Percentiles rank a stretch among this genome's conserved stretches.
phyloP scores from a whole-genome alignment of 2,888 invertebrate genomes.

The Cryptocephalus moraei region DNA sequence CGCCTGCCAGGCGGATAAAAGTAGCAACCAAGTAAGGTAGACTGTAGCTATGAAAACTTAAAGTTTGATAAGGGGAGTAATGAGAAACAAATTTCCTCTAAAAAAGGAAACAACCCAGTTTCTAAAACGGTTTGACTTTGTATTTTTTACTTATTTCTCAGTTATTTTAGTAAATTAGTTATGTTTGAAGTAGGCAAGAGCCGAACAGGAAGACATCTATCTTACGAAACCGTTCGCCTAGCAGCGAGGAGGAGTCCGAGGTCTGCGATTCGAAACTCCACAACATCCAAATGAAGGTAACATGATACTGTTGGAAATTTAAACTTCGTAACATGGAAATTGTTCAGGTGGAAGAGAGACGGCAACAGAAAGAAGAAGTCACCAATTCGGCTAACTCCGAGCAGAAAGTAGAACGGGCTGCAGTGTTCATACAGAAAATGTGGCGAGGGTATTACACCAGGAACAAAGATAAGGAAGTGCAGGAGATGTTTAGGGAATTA shows the following conservation, averaged over 20 bases:
- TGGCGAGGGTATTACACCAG: slow-evolving; percentile 78
- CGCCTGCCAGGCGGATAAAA: slow-evolving; percentile 12
- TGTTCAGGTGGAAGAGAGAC: slow-evolving; percentile 18
- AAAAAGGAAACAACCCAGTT: no score
- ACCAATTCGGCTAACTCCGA: slow-evolving; percentile 26
- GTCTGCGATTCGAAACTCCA: slow-evolving; percentile 57
- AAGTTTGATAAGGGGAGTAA: no score
- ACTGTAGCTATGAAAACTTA: no score
- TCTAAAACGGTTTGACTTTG: not conserved
- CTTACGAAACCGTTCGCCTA: slow-evolving; percentile 30
- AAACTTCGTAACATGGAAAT: no score
- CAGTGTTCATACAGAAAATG: slow-evolving; percentile 72
- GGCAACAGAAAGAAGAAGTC: slow-evolving; percentile 26
- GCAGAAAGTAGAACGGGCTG: slow-evolving; percentile 45
- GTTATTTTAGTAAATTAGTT: not conserved
- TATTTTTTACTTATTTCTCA: not conserved
- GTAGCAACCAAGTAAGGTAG: no score
- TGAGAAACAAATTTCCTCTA: no score
- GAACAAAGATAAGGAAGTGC: slow-evolving; percentile 58
- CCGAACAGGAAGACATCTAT: slow-evolving; percentile 24
- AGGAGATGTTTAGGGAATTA: slow-evolving; percentile 53
- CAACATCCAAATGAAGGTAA: slow-evolving; percentile 53
- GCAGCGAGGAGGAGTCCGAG: slow-evolving; percentile 55
- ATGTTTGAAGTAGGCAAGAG: slow-evolving; percentile 14
- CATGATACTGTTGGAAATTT: no score